Evolutionary conservation across 2,888 invertebrate genomes (phyloP).

Genomic region (Timema podura): DNA sequence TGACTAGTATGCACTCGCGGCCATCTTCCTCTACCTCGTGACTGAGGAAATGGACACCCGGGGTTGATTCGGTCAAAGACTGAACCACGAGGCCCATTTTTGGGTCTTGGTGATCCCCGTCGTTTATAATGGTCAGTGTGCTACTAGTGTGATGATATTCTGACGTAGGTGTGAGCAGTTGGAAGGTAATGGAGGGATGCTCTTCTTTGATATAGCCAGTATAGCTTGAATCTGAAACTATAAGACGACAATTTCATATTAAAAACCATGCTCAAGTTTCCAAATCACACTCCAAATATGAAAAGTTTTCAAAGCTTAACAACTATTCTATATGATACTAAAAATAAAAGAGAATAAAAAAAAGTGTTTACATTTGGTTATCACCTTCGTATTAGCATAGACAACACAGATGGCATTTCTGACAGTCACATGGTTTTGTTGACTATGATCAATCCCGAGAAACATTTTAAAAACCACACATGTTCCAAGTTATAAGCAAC

Average conservation of each 20-base stretch:
- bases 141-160: slow-evolving; percentile 20
- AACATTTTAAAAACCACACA: too few species aligned
- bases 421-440: too few species aligned
- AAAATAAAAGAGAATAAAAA: too few species aligned
- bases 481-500: too few species aligned
- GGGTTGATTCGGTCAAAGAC: slow-evolving; percentile 39
- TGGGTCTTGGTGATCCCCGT: slow-evolving; percentile 23
- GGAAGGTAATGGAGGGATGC: slow-evolving; percentile 27
- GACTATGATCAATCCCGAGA: too few species aligned
- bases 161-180: slow-evolving; percentile 26
- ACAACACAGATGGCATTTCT: too few species aligned
- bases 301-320: too few species aligned
- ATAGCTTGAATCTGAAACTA: slow-evolving; percentile 22
- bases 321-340: too few species aligned
- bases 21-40: slow-evolving; percentile 40
- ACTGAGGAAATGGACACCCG: slow-evolving; percentile 50
- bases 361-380: too few species aligned
- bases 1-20: slow-evolving; percentile 41
- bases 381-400: too few species aligned
- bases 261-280: too few species aligned
- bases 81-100: slow-evolving; percentile 24
- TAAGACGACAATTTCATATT: neutral
- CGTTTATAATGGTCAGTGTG: slow-evolving; percentile 13
- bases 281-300: too few species aligned
- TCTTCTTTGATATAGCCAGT: slow-evolving; percentile 22